Evolutionary conservation across 2,797 vertebrate species (phyloP).

Genomic region (Sebastes oblongus): DNA sequence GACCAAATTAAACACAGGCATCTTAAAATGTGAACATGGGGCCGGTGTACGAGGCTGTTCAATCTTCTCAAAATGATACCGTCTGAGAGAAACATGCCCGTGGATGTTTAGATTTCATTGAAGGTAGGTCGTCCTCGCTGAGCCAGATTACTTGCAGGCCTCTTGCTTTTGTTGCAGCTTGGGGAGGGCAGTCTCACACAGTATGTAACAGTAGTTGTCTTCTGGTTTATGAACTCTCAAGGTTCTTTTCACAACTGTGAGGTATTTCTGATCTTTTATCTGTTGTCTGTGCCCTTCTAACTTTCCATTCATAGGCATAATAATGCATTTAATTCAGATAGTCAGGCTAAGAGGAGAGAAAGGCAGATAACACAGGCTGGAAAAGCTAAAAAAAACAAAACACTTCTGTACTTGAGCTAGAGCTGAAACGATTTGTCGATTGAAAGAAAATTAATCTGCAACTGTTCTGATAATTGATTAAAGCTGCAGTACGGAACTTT

Average conservation of each 20-base stretch:
- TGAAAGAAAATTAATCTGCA: background rate
- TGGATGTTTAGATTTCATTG: conserved; percentile 65
- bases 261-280: background rate
- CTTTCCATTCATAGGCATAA: background rate
- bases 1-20: conserved; percentile 54
- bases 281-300: background rate
- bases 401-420: background rate
- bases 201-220: conserved; percentile 18
- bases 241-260: background rate
- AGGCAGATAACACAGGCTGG: background rate
- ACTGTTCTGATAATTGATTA: background rate
- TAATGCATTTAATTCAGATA: background rate
- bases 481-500: no score
- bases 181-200: conserved; percentile 19
- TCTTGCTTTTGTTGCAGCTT: background rate
- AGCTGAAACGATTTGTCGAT: background rate
- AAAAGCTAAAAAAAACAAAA: background rate
- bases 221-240: conserved; percentile 9
- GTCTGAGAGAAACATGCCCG: conserved; percentile 20
- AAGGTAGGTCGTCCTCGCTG: conserved; percentile 3
- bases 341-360: background rate
- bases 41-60: conserved; percentile 3
- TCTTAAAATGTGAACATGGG: conserved; percentile 34
- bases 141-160: conserved; percentile 19
- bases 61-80: background rate